Conservation (phyloP, 2,797 vertebrate genomes). For the Malacoctenus gilli region DNA sequence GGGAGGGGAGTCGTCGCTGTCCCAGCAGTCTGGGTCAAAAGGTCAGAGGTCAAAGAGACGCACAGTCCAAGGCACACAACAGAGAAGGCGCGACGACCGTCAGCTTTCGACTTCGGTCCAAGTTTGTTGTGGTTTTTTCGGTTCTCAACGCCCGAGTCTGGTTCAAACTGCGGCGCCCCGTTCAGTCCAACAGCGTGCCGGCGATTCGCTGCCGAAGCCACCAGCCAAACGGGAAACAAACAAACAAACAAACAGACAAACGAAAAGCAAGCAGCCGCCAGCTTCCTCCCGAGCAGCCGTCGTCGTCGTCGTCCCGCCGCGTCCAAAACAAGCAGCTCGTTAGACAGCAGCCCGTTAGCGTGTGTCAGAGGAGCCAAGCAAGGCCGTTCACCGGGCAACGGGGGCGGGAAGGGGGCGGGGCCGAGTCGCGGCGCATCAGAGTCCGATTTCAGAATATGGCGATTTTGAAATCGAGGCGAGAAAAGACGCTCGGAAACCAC, state of each 20-base stretch:
- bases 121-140: not conserved
- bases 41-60: constrained; percentile 80
- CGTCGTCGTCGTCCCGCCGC: too few relatives aligned
- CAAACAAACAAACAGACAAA: too few relatives aligned
- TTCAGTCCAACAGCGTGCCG: constrained; percentile 2
- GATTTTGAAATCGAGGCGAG: constrained; percentile 56
- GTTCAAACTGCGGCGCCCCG: not conserved
- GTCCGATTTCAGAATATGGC: constrained; percentile 46
- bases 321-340: constrained; percentile 38
- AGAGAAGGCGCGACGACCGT: too few relatives aligned
- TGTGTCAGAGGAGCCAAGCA: too few relatives aligned
- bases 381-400: too few relatives aligned
- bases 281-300: constrained; percentile 25
- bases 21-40: constrained; percentile 87
- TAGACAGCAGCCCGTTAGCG: constrained; percentile 62
- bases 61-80: constrained; percentile 63
- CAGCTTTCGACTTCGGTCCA: too few relatives aligned
- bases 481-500: constrained; percentile 17
- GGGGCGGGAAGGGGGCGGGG: too few relatives aligned
- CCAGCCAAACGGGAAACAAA: constrained; percentile 9
- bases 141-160: too few relatives aligned
- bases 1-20: constrained; percentile 90
- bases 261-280: constrained; percentile 42
- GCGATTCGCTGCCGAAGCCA: constrained; percentile 8
- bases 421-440: too few relatives aligned